phyloP scores from a whole-genome alignment of 2,113 vertebrate species.

The Centropus bengalensis region DNA sequence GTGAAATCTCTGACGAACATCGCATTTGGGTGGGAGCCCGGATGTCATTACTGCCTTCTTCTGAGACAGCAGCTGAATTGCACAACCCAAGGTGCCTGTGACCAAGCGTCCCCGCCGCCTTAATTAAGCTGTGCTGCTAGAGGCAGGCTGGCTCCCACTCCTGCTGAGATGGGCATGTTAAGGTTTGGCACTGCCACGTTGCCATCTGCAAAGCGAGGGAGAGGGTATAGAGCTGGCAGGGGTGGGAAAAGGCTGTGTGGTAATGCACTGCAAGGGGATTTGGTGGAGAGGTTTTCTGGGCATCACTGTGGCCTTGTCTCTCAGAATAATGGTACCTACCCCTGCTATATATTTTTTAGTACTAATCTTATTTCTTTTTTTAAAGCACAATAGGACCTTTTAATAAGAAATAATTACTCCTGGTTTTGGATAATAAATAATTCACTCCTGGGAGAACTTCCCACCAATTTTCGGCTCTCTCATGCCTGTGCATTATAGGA shows the following conservation, averaged over 20 bases:
- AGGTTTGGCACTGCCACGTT: neutral
- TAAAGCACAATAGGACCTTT: neutral
- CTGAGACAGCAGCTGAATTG: neutral
- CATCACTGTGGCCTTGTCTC: neutral
- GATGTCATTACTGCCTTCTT: neutral
- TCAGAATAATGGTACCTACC: neutral
- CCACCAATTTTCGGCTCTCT: neutral
- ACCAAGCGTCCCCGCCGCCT: accelerated
- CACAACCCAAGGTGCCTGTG: neutral
- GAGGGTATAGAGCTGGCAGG: neutral
- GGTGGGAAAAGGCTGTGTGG: neutral
- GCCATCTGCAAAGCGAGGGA: neutral
- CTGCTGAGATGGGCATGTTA: neutral
- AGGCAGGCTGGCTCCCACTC: neutral
- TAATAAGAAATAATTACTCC: neutral
- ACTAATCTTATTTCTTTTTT: neutral
- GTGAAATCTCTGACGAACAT: neutral
- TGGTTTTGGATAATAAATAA: neutral
- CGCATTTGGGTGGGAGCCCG: neutral
- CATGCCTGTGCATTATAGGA: neutral
- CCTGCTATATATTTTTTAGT: too few relatives aligned
- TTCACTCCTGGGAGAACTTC: constrained; percentile 5
- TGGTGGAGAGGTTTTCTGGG: neutral
- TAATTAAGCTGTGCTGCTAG: neutral
- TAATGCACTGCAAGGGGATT: too few relatives aligned